Base-by-base conservation (phyloP, 2,888 invertebrate species). In the Elmis aenea region DNA sequence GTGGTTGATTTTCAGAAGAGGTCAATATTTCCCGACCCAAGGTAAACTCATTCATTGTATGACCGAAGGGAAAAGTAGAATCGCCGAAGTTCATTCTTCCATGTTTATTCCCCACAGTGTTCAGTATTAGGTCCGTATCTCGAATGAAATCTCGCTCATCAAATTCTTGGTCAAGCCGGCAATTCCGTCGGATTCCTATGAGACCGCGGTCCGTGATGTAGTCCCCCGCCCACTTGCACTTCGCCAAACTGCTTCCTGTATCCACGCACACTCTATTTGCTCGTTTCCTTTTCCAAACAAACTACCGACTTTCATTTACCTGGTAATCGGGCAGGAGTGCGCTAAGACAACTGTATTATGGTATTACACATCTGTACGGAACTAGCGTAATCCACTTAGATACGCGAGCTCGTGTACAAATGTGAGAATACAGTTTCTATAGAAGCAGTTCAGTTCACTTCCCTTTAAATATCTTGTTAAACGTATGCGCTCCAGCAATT, bases 141-240 rank as follows among this genome's bases (percentile, higher is more conserved):
- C 47, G 36, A 37, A 18, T 40, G 49, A 54, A 54, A 54, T 53
- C 51, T 49, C 48, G 44, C 52, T 55, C 54, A 54, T 56, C 56
- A 55, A 51, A 56, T 56, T 52, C 51, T 52, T 50, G 54, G 54
- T 52, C 51, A 52, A 54, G 52, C 48, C 43, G 49, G 54, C 51
- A 51, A 50, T 53, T 52, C 42, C 44, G 28, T 23, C 26, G 27
- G 37, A 44, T 51, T 48, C 49, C 50, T 42, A 28, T 26, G 50
- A 49, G 51, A 51, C 46, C 36, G 31, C 31, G 28, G 37, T 29
- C 13, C 14, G 14, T 16, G 25, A 29, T 12, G 24, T 15, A 14
- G 25, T 20, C 30, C 43, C 29, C 23, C 24, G n/a, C n/a, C n/a
- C n/a, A 23, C 29, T 26, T 26, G 28, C 34, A 33, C 39, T 43